Base-by-base conservation (phyloP, 2,888 invertebrate genomes). In the Saturnia japonica region DNA sequence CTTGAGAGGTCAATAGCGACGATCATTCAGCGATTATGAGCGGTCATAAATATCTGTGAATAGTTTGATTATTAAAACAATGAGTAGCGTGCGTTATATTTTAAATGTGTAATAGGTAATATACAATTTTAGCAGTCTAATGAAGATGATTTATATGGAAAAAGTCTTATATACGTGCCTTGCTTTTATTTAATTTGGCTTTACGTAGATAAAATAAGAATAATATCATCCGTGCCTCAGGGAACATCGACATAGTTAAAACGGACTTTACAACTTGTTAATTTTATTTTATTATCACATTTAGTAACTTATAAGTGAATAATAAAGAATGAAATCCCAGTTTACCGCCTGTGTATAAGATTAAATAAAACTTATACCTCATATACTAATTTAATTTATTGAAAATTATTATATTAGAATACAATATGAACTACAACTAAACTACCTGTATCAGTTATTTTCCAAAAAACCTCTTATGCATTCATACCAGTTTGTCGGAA, bases 401-500 rank as follows among this genome's bases (percentile, higher is more conserved):
- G 9, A 54, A 54, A 8, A 11, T n/a, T 22, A 54, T 54, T 54
- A 8, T 43, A 43, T 43, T 43, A 43, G 9, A 43, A 43, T 51
- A 51, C 16, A 51, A 19, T 60, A 25, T 60, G 57, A 60, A 25
- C 16, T 14, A 28, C 12, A 14, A 60, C 57, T 28, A 60, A 60
- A 28, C 25, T 25, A 25, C n/a, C n/a, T n/a, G n/a, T 28, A 60
- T 60, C 9, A 34, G n/a, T 62, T 62, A 34, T 34, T 64, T 64
- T 40, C 25, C 6, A 69, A 69, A 42, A 43, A 45, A 28, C 57
- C 28, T 62, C 34, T 19, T 43, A 60, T 60, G n/a, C 54, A 34
- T 71, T 68, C 43, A 25, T 62, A 71, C 60, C 12, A 51, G 43
- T 68, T 62, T 67, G n/a, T 68, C 34, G 28, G 34, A 67, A 68